Evolutionary conservation across 1,140 invertebrate genomes (phyloP), one percentile per base, ranked within the genome.

Genomic region (Heliconius himera): DNA sequence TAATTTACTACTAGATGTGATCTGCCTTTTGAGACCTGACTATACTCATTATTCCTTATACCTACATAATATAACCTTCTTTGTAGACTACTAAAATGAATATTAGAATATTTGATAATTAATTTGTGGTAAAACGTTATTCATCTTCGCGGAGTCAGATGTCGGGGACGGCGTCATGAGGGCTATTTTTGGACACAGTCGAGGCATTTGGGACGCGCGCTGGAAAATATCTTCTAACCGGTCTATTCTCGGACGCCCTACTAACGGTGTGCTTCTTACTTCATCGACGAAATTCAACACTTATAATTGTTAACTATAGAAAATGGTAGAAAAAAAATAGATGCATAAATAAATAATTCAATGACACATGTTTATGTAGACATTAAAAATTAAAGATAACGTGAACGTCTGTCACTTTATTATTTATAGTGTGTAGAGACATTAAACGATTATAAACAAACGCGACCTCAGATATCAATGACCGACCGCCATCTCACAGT

Each of bases 171-270:
- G 80, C 83, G 86, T 83, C 81, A 81, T 82, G 83, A 86, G 77
- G 83, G 85, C 90, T 94, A 94, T 94, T 94, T 94, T 93, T 84
- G 87, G 90, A 83, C 86, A 81, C 85, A 88, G 79, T 88, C 86
- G 82, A 87, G 89, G 90, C 88, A 94, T 93, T 93, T 91, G 89
- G 90, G 86, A 89, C 91, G 91, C 80, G 87, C 87, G 88, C 92
- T 94, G 92, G 92, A 94, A 91, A 91, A 93, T 90, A 89, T 89
- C 87, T 87, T 87, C 88, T 85, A 89, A 84, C 85, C 82, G 83
- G 79, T 88, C 88, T 94, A 94, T 94, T 93, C 87, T 88, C 73
- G 85, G 88, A 83, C 89, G 91, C 85, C 91, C 90, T 93, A 94
- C 88, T 89, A 89, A 94, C 85, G 78, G 66, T 78, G 76, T 56